Base-by-base conservation (phyloP, 2,888 invertebrate genomes). In the Drosophila diplacantha region DNA sequence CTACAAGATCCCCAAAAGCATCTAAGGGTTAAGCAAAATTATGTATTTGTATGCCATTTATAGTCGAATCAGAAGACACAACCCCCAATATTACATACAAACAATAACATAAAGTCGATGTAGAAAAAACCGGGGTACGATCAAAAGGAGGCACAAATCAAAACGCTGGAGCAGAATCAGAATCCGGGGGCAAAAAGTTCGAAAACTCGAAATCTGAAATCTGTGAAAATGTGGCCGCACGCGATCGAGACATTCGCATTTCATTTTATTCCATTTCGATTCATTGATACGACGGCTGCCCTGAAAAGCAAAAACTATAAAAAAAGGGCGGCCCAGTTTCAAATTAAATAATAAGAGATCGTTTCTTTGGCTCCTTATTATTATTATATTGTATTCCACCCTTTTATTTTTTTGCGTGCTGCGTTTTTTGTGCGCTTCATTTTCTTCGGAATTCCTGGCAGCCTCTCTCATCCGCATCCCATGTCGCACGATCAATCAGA, bases 301-400 rank as follows among this genome's bases (percentile, higher is more conserved):
- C 39, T 47, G 43, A 59, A 50, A 54, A 58, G 52, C 18, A 62
- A 59, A 55, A 52, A 57, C 49, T 34, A 39, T 34, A 39, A 26
- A 57, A 52, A 37, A 57, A 18, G 35, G 35, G 9, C 61, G 62
- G 63, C 72, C 63, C 75, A 75, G 80, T 78, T 74, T 75, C 74
- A 81, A 81, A 81, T 81, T 81, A 81, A 81, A 83, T 83, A 82
- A 81, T 81, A 76, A 68, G 73, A 75, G 51, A 31, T 44, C 46
- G 39, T 29, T 60, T 29, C 44, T 50, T 22, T 34, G 16, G 60
- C 63, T 74, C 72, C 61, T 77, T 66, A 72, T 79, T 79, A 62
- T 79, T 75, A 79, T 79, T 79, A 83, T 79, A 78, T 81, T 81
- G 81, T 79, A 81, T 79, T 78, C 81, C 81, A 81, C 69, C 81